Evolutionary conservation across 2,113 vertebrate genomes (phyloP).

Genomic region (Prinia subflava): DNA sequence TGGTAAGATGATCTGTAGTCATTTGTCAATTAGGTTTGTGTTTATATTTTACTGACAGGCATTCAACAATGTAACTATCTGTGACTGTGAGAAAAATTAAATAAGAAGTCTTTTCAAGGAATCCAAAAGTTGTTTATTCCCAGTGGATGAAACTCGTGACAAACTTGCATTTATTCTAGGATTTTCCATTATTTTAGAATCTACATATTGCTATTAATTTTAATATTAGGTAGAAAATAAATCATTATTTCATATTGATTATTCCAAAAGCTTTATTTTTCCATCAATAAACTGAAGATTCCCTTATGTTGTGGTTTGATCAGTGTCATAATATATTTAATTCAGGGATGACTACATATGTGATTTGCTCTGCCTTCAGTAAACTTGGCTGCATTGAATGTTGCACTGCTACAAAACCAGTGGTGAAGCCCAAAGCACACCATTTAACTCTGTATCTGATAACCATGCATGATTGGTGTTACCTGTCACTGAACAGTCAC

Average conservation of each 20-base stretch:
- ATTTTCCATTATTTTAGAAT: background rate
- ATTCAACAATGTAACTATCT: background rate
- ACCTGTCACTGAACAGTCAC: background rate
- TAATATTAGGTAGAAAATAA: background rate
- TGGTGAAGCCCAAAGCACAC: background rate
- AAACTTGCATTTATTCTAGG: background rate
- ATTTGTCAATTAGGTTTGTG: background rate
- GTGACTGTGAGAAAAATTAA: background rate
- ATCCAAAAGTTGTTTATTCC: background rate
- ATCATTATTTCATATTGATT: background rate
- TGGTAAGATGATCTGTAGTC: background rate
- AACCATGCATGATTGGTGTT: background rate
- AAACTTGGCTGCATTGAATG: background rate
- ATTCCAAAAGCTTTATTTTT: background rate
- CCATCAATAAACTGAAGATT: background rate
- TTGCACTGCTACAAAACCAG: background rate
- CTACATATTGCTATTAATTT: background rate
- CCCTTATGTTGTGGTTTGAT: background rate
- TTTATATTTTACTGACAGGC: background rate
- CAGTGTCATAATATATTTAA: background rate
- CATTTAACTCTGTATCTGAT: background rate
- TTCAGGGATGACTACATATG: background rate
- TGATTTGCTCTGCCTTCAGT: background rate
- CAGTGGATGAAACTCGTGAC: background rate
- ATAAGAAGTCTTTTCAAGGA: background rate